These are phyloP conservation scores for Macrophya annulata DNA, from an alignment of 2,888 invertebrate genomes.

Conservation along the genomic window DNA sequence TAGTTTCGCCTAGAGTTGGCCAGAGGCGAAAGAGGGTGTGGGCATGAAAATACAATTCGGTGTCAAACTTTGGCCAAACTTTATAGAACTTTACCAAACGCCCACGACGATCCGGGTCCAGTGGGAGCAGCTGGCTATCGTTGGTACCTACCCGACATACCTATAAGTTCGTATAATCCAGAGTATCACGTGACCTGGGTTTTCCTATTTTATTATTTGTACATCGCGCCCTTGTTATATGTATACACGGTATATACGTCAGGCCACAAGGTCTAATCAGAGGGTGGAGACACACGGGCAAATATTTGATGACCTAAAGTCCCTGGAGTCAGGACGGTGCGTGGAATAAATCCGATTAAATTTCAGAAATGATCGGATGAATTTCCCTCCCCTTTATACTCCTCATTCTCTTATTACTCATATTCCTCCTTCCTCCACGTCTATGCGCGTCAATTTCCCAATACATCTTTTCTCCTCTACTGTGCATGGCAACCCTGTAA, in stretches of 20 bases:
- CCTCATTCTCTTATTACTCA: no score
- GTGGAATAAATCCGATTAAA: slow-evolving; percentile 46
- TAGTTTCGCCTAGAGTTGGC: background rate
- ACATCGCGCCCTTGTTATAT: slow-evolving; percentile 32
- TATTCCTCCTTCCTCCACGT: background rate
- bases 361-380: slow-evolving; percentile 27
- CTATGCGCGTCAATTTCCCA: background rate
- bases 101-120: background rate
- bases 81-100: slow-evolving; percentile 23
- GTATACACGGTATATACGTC: slow-evolving; percentile 16
- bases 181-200: slow-evolving; percentile 17
- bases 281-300: slow-evolving; percentile 20
- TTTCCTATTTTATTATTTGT: slow-evolving; percentile 37
- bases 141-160: background rate
- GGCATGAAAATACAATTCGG: slow-evolving; percentile 39
- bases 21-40: background rate
- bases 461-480: background rate
- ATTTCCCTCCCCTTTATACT: slow-evolving; percentile 18
- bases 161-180: slow-evolving; percentile 7
- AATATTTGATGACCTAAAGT: slow-evolving; percentile 42
- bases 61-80: slow-evolving; percentile 36
- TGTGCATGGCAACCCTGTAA: slow-evolving; percentile 1
- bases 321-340: slow-evolving; percentile 14
- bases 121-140: slow-evolving; percentile 27
- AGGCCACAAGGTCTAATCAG: slow-evolving; percentile 43